Conservation (phyloP, 2,113 vertebrate genomes). For the Elaphurus davidianus region DNA sequence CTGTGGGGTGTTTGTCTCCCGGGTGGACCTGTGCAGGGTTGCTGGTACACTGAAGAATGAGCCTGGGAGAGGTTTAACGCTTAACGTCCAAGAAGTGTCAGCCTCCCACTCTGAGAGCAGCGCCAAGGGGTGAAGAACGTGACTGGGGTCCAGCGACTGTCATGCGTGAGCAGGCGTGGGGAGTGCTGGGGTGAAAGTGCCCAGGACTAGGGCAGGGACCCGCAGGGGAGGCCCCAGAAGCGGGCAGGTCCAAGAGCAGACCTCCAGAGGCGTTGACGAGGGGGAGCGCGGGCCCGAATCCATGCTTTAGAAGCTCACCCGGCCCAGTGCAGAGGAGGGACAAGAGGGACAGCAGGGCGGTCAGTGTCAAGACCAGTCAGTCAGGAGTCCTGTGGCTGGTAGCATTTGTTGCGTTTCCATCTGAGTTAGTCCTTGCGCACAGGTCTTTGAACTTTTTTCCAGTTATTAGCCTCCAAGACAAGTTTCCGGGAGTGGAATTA, state of each 20-base stretch:
- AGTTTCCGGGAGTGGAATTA: not conserved
- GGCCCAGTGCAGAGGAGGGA: not conserved
- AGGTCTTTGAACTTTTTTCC: not conserved
- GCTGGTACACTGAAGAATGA: not conserved
- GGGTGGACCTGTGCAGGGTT: not conserved
- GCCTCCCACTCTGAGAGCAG: not conserved
- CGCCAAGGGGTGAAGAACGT: not conserved
- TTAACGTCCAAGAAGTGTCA: not conserved
- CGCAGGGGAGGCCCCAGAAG: not conserved
- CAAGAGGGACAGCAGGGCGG: not conserved
- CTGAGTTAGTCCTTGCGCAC: not conserved
- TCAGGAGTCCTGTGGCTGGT: fast-evolving
- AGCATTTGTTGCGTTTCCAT: fast-evolving
- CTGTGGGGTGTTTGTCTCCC: not conserved
- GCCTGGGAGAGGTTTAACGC: not conserved
- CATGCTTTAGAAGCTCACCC: not conserved
- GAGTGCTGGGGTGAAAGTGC: not conserved
- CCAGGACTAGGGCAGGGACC: not conserved
- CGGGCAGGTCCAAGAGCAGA: not conserved
- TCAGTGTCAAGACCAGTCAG: not conserved
- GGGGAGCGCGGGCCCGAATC: not conserved
- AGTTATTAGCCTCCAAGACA: not conserved
- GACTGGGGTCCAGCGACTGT: not conserved
- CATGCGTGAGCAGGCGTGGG: not conserved
- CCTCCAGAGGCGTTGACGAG: not conserved